Conservation (phyloP, 2,888 invertebrate species). For the Thymelicus sylvestris region DNA sequence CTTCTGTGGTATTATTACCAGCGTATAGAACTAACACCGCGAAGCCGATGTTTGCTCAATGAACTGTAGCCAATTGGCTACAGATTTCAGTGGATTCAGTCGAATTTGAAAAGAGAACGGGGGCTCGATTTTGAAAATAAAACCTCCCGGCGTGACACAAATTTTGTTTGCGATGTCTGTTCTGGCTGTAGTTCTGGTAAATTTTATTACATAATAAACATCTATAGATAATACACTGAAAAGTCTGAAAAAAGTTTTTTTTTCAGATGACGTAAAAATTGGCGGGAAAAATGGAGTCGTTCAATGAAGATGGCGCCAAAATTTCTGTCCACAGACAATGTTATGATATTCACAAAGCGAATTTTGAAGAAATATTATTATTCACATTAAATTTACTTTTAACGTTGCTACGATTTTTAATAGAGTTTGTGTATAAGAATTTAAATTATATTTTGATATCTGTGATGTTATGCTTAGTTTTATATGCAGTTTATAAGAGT, state of each 20-base stretch:
- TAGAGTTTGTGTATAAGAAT: slow-evolving; percentile 48
- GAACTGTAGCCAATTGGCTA: too few relatives aligned
- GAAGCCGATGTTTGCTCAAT: too few relatives aligned
- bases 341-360: slow-evolving; percentile 28
- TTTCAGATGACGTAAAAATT: slow-evolving; percentile 20
- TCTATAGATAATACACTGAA: not conserved
- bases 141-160: too few relatives aligned
- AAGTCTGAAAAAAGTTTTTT: slow-evolving; percentile 5
- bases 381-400: slow-evolving; percentile 48
- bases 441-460: slow-evolving; percentile 45
- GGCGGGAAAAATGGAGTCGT: slow-evolving; percentile 22
- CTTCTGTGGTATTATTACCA: too few relatives aligned
- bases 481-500: slow-evolving; percentile 56
- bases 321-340: slow-evolving; percentile 23
- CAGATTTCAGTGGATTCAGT: too few relatives aligned
- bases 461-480: slow-evolving; percentile 51
- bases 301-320: slow-evolving; percentile 10
- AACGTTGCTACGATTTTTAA: slow-evolving; percentile 39
- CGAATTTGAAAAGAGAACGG: too few relatives aligned
- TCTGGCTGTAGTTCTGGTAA: too few relatives aligned
- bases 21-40: too few relatives aligned
- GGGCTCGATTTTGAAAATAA: too few relatives aligned
- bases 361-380: slow-evolving; percentile 41
- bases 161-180: too few relatives aligned
- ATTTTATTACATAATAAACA: too few relatives aligned